Evolutionary conservation across 2,113 vertebrate genomes (phyloP).

Genomic region (Salvelinus namaycush): DNA sequence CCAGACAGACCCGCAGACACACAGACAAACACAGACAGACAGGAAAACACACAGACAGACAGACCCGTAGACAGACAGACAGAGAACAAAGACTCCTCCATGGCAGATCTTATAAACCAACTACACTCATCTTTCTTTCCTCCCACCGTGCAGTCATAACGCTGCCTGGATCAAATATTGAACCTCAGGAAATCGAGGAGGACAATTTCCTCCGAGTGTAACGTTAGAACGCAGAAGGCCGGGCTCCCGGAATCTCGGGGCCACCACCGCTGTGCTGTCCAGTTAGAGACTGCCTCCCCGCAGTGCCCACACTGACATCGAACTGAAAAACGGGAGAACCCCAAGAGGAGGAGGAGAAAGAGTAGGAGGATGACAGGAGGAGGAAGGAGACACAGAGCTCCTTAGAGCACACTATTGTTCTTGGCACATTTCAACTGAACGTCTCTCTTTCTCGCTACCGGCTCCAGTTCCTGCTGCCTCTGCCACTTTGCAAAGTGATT

Average conservation of each 20-base stretch:
- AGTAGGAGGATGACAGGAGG: slow-evolving; percentile 28
- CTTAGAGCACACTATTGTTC: slow-evolving; percentile 51
- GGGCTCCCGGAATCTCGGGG: slow-evolving; percentile 77
- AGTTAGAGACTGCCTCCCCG: slow-evolving; percentile 84
- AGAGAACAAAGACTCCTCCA: slow-evolving; percentile 54
- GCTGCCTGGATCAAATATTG: slow-evolving; percentile 71
- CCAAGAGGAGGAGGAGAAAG: slow-evolving; percentile 62
- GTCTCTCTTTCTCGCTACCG: slow-evolving; percentile 46
- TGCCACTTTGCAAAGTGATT: slow-evolving; percentile 43
- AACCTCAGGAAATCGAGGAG: slow-evolving; percentile 88
- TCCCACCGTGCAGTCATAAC: slow-evolving; percentile 72
- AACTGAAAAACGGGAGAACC: slow-evolving; percentile 73
- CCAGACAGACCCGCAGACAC: not conserved
- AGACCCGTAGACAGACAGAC: slow-evolving; percentile 11
- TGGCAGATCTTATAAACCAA: slow-evolving; percentile 80
- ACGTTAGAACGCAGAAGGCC: slow-evolving; percentile 81
- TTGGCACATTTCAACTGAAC: slow-evolving; percentile 49
- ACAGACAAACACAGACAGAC: slow-evolving; percentile 14
- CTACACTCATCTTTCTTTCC: slow-evolving; percentile 74
- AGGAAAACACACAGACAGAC: slow-evolving; percentile 2
- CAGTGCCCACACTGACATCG: slow-evolving; percentile 72
- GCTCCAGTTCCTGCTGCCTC: slow-evolving; percentile 21
- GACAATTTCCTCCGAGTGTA: slow-evolving; percentile 88
- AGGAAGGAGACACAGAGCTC: not conserved
- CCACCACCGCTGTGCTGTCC: slow-evolving; percentile 74